Evolutionary conservation across 1,140 invertebrate species (phyloP), one percentile per base, ranked within the genome.

Genomic region (Macrobrachium nipponense): DNA sequence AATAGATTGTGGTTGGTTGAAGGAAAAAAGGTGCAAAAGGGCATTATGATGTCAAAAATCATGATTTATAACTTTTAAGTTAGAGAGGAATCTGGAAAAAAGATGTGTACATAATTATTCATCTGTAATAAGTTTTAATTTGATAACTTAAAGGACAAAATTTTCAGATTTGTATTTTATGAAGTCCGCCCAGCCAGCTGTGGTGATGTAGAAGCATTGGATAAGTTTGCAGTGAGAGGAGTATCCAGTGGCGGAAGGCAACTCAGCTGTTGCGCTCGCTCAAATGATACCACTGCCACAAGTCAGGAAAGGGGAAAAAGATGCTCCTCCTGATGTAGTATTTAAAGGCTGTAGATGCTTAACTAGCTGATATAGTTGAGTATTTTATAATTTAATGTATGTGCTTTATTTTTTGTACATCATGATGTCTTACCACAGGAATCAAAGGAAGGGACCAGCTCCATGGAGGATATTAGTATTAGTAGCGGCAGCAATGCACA

Each of bases 141-240:
- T n/a, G 20, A 77, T 60, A 64, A n/a, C 66, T 20, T 14, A 68
- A 70, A n/a, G 12, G 7, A 66, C 17, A 62, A 18, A 62, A 58
- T 75, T 86, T 89, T 23, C 68, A 92, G 96, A 66, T 98, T 98
- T 92, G 92, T 98, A 12, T 92, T 98, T 14, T 96, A 97, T 92
- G 97, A 98, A 92, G 94, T 98, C 0, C 93, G 97, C 36, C 94
- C 97, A 0, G 96, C 96, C 0, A 93, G 94, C 17, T 94, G 94
- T 78, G 91, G 93, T 88, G 94, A 94, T 91, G 92, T 94, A 72
- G 92, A 93, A 91, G 90, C 92, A 77, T 91, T 95, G n/a, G 93
- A 93, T 12, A 93, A 94, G 82, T 91, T 96, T 23, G 94, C 94
- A 10, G 89, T 96, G 8, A 93, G 94, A n/a, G 94, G 93, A 36